Base-by-base conservation (phyloP, 2,113 vertebrate genomes). In the Pionites leucogaster region DNA sequence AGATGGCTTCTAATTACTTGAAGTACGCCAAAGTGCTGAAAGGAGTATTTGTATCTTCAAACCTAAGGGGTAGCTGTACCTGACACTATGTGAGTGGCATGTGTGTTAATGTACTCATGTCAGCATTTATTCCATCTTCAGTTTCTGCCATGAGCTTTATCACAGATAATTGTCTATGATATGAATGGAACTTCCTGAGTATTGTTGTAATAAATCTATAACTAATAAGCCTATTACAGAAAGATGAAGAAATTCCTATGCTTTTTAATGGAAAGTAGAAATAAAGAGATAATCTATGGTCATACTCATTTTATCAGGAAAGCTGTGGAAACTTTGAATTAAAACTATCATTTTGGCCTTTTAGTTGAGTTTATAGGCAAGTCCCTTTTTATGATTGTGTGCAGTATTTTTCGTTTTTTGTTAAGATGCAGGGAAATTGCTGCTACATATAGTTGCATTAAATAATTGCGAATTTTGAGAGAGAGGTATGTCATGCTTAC, bases 401-500 rank as follows among this genome's bases (percentile, higher is more conserved):
- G 50, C 35, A 68, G 33, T 9, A 17, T 79, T 62, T 50, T 10
- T 9, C 55, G 41, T 35, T 24, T 53, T 28, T 72, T 72, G 88
- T 89, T 80, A 96, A 88, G 86, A 93, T 88, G 65, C 64, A 49
- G 60, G 92, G 84, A 97, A 97, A 92, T 97, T 93, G 95, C 90
- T 85, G 81, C 89, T 95, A 91, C 72, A 67, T 93, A 50, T 95
- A 91, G 88, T 94, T 97, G 75, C 77, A 89, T 97, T 95, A 97
- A 97, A 94, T 88, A 97, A 94, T 95, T 91, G 96, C 95, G 94
- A 97, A 97, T 97, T 97, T 97, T 96, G 96, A 97, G 93, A 95
- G 95, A 95, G 68, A 86, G 93, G 93, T 83, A 95, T 95, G 78
- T 91, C 80, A 57, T 75, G 64, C 80, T 95, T 88, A 95, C 93